Evolutionary conservation across 2,113 vertebrate genomes (phyloP), one percentile per base, ranked within the genome.

Genomic region (Mugil cephalus): DNA sequence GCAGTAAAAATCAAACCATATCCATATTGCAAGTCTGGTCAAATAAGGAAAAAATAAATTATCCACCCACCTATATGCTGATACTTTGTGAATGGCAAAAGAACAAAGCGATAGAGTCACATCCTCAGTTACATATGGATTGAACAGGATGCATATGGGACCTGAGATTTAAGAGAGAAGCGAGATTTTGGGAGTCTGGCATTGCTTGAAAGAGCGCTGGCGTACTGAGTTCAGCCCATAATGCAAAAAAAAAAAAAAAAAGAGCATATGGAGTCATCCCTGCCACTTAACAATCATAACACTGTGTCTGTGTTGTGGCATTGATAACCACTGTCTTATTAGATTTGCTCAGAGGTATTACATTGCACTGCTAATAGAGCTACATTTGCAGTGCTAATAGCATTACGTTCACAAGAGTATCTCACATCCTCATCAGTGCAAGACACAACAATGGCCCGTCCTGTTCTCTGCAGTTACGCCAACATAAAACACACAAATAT

Each of bases 51-150:
- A 18, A 79, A 83, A 69, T 24, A 39, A 71, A 77, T 30, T 77
- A 53, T 69, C 30, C 4, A 61, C 38, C 59, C 68, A 77, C 77
- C 79, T 74, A 54, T 15, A 0, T 59, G 63, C 58, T 82, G 53
- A 77, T 76, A 63, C 73, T 78, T 74, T 68, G 40, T 70, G 54
- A 82, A 89, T 88, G 87, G 90, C 83, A 88, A 65, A 62, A 77
- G 89, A 93, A 92, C 88, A 94, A 91, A 93, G 89, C 65, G 36
- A 67, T 10, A 50, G 51, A 80, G 55, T 93, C 76, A 95, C 95
- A 83, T 86, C 94, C 92, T 94, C 91, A 74, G 92, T 95, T 95
- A 87, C 87, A 92, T 87, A 92, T 93, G 95, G 91, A 91, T 89
- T 18, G 92, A 96, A 95, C 83, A 94, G 91, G 84, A 93, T 92